These are phyloP conservation scores for Cricetomys ansorgei DNA, from an alignment of 2,113 vertebrate species.

Conservation along the genomic window DNA sequence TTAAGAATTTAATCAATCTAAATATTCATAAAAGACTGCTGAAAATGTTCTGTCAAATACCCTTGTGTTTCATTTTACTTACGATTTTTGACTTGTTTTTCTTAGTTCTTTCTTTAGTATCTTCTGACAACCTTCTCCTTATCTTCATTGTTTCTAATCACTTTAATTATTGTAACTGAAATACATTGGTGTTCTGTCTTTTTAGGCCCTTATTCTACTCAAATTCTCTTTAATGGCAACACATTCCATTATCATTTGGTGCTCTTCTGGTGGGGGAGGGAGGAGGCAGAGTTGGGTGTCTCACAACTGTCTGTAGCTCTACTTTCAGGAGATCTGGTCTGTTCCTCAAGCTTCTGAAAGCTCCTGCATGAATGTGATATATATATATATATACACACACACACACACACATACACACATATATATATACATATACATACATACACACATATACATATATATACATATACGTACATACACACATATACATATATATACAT, in stretches of 20 bases:
- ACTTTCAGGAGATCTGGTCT: background rate
- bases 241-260: background rate
- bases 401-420: background rate
- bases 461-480: too few species aligned
- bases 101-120: background rate
- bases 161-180: background rate
- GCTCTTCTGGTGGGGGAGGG: background rate
- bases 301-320: background rate
- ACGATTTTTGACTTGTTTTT: background rate
- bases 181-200: background rate
- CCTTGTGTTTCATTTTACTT: background rate
- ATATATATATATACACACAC: background rate
- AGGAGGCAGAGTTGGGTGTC: background rate
- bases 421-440: background rate
- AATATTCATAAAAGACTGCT: background rate
- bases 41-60: background rate
- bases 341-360: background rate
- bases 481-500: background rate
- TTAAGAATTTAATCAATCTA: background rate
- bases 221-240: background rate
- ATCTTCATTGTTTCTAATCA: background rate
- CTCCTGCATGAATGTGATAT: background rate
- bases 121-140: background rate
- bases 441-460: too few species aligned
- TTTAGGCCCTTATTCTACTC: background rate